Evolutionary conservation across 64 coral and sea anemone species (phyloP).

Genomic region (Acropora yongei): DNA sequence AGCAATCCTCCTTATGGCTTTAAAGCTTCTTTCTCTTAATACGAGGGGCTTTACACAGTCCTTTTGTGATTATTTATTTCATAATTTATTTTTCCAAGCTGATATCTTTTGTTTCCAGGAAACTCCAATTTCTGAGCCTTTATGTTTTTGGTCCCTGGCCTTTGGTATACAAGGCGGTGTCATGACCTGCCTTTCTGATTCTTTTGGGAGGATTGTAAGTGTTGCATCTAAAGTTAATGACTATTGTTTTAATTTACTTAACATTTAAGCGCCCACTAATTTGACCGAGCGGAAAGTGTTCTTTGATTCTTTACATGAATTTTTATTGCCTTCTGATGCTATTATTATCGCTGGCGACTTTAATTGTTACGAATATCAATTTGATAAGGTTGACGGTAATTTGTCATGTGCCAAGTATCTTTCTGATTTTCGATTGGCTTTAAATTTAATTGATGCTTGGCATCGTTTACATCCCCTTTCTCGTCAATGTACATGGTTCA

Average conservation of each 20-base stretch:
- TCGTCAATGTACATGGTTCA: conserved; percentile 37
- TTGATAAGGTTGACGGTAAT: conserved; percentile 4
- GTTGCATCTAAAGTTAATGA: background rate
- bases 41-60: background rate
- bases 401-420: no score
- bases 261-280: conserved; percentile 2
- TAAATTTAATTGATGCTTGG: conserved; percentile 35
- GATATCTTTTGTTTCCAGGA: background rate
- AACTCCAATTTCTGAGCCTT: background rate
- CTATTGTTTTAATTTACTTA: background rate
- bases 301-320: background rate
- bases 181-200: background rate
- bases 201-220: conserved; percentile 6
- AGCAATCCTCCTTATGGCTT: no score
- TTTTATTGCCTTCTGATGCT: background rate
- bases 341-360: background rate
- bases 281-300: background rate
- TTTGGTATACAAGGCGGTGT: conserved; percentile 15
- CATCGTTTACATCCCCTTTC: background rate
- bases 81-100: background rate
- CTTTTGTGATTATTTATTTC: background rate
- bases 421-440: background rate
- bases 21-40: background rate
- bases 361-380: background rate
- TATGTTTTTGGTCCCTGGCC: conserved; percentile 1